A percentile compares a stretch with the other conserved stretches of the same genome.
Conservation (phyloP, 2,113 vertebrate genomes). For the Tragulus kanchil region DNA sequence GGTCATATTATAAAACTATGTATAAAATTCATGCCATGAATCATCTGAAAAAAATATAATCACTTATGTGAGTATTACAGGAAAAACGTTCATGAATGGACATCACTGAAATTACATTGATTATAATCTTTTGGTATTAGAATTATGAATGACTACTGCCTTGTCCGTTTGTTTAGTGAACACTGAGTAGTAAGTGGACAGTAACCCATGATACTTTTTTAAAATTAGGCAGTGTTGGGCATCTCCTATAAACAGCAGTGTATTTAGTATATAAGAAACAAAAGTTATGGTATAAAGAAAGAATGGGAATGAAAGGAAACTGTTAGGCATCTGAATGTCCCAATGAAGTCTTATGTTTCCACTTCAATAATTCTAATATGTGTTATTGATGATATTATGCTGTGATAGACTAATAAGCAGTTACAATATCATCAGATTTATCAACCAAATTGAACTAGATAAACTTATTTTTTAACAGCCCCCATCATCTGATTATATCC, state of each 20-base stretch:
- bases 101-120: neutral
- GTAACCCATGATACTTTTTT: neutral
- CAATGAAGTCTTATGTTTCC: neutral
- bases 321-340: accelerated
- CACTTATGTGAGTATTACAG: neutral
- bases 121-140: neutral
- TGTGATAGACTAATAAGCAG: neutral
- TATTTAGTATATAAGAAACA: neutral
- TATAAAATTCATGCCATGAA: neutral
- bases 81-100: neutral
- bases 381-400: conserved; percentile 13
- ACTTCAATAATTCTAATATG: neutral
- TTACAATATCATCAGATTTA: neutral
- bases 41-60: neutral
- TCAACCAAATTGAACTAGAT: conserved; percentile 16
- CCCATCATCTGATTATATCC: neutral
- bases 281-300: neutral
- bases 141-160: neutral
- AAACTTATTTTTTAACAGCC: neutral
- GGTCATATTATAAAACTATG: neutral
- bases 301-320: neutral
- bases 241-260: neutral
- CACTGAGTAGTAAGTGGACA: neutral
- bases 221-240: neutral
- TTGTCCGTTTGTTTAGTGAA: neutral